Conservation (phyloP, 2,888 invertebrate genomes). For the Desoria tigrina region DNA sequence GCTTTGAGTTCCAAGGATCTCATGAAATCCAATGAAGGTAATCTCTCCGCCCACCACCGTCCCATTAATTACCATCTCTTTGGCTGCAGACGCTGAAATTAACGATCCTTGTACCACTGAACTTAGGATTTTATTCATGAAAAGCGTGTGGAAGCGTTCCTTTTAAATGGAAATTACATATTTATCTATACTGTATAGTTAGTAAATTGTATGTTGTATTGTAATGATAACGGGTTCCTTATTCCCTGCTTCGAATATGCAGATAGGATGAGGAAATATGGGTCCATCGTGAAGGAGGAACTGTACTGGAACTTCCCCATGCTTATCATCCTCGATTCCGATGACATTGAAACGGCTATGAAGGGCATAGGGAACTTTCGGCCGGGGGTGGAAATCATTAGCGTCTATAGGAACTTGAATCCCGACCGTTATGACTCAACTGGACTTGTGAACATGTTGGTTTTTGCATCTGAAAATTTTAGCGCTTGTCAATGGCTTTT, state of each 20-base stretch:
- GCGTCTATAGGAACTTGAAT: constrained; percentile 68
- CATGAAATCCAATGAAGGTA: constrained; percentile 77
- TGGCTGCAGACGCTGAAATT: too few species aligned
- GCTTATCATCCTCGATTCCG: constrained; percentile 70
- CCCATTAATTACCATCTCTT: not conserved
- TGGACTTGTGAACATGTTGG: constrained; percentile 77
- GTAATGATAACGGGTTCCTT: too few species aligned
- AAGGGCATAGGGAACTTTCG: constrained; percentile 69
- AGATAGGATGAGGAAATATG: constrained; percentile 60
- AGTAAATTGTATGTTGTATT: too few species aligned
- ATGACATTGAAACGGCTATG: constrained; percentile 75
- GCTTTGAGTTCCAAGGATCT: constrained; percentile 62
- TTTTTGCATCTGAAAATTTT: not conserved
- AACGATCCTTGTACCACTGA: too few species aligned
- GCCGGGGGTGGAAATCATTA: constrained; percentile 77
- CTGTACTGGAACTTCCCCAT: constrained; percentile 72
- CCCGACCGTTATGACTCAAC: constrained; percentile 79
- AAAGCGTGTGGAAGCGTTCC: too few species aligned
- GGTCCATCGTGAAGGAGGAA: constrained; percentile 75
- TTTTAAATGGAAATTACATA: too few species aligned
- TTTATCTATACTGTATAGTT: too few species aligned
- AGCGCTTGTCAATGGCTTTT: too few species aligned
- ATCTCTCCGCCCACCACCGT: constrained; percentile 40
- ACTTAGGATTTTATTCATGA: too few species aligned
- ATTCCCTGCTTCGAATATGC: too few species aligned